These are phyloP conservation scores for Brachypalpus laphriformis DNA, from an alignment of 2,888 invertebrate species.

Conservation along the genomic window DNA sequence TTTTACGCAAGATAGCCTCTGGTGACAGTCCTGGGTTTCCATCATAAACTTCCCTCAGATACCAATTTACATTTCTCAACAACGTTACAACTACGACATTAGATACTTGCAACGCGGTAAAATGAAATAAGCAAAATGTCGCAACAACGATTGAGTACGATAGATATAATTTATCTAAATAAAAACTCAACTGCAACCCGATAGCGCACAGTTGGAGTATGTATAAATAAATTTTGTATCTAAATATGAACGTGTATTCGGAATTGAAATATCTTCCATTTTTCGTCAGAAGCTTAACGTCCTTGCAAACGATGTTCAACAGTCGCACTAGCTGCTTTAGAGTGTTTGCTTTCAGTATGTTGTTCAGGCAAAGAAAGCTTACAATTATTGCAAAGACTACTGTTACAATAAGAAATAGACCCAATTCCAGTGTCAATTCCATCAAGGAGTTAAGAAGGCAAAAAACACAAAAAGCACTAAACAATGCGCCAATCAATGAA, in stretches of 20 bases:
- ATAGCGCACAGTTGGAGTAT: neutral
- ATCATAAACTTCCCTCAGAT: neutral
- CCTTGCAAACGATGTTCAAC: neutral
- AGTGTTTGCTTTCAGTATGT: neutral
- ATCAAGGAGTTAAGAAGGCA: no score
- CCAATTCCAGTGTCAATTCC: neutral
- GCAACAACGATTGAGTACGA: neutral
- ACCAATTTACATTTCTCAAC: neutral
- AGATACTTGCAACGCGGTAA: neutral
- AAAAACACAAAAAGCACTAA: neutral
- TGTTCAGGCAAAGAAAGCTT: neutral
- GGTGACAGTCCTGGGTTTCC: neutral
- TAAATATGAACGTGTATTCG: neutral
- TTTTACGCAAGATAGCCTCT: neutral
- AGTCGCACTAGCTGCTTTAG: neutral
- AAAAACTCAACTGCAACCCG: neutral
- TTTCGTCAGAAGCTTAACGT: neutral
- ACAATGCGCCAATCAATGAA: neutral
- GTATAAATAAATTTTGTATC: neutral
- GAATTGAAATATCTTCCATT: neutral
- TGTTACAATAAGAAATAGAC: neutral
- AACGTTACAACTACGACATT: neutral
- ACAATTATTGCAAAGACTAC: neutral
- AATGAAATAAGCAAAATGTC: neutral
- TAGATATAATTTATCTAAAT: neutral